Conservation (phyloP, 2,888 invertebrate species). For the Hypomecis atomaria region DNA sequence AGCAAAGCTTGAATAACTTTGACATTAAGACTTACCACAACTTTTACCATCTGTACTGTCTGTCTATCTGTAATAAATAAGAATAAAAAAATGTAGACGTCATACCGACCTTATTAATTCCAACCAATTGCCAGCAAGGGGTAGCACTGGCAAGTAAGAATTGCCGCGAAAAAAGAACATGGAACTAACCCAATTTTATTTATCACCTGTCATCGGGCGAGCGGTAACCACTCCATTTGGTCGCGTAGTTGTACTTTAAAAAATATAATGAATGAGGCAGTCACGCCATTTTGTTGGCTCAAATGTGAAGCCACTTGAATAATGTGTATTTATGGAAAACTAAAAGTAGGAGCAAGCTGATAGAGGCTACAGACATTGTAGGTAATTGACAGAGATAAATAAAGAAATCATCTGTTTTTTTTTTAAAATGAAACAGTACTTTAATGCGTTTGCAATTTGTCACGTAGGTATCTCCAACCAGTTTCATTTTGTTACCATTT, state of each 20-base stretch:
- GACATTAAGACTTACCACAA: no score
- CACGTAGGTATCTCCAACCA: no score
- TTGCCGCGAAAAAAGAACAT: slow-evolving; percentile 29
- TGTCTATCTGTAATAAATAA: no score
- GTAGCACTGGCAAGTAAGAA: slow-evolving; percentile 27
- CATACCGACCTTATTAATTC: slow-evolving; percentile 35
- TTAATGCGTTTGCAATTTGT: no score
- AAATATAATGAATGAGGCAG: slow-evolving; percentile 44
- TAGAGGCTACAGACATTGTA: no score
- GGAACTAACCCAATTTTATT: slow-evolving; percentile 47
- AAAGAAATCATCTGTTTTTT: no score
- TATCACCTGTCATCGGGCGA: slow-evolving; percentile 49
- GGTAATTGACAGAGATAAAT: no score
- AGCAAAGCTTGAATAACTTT: no score
- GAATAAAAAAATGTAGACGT: background rate
- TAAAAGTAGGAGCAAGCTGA: background rate
- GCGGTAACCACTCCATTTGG: slow-evolving; percentile 40
- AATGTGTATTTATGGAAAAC: background rate
- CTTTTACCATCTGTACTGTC: no score
- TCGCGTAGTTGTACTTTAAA: slow-evolving; percentile 38
- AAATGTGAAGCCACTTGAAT: slow-evolving; percentile 12
- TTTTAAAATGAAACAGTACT: no score
- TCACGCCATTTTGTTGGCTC: slow-evolving; percentile 39
- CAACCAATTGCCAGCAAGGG: slow-evolving; percentile 25
- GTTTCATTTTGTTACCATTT: no score